phyloP scores from a whole-genome alignment of 2,113 vertebrate species.

The Elgaria multicarinata region DNA sequence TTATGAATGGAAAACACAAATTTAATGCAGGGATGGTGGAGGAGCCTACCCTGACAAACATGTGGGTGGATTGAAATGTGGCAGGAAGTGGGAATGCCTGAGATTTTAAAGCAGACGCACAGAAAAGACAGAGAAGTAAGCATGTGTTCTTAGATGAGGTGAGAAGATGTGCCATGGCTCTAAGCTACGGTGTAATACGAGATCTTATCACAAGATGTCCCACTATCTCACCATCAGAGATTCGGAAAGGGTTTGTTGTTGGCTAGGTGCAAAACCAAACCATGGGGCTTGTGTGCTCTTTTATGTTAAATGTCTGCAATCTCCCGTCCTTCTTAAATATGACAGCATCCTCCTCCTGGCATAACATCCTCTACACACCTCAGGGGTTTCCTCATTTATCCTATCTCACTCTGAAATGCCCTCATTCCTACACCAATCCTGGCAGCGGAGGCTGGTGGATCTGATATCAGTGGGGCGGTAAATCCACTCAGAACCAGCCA shows the following conservation, averaged over 20 bases:
- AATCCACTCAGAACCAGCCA: too few species aligned
- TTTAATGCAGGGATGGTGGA: neutral
- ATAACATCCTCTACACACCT: neutral
- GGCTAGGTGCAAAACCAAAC: neutral
- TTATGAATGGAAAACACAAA: neutral
- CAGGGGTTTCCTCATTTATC: neutral
- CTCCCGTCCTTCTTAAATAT: neutral
- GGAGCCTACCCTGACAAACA: neutral
- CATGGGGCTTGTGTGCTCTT: neutral
- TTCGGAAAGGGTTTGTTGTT: neutral
- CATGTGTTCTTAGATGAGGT: neutral
- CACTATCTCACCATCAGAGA: neutral
- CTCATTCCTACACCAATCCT: neutral
- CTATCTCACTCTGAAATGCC: neutral
- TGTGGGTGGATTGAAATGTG: neutral
- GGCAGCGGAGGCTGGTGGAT: neutral
- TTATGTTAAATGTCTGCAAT: neutral
- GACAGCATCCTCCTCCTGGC: neutral
- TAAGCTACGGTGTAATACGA: neutral
- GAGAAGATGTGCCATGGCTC: neutral
- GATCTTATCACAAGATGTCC: slow-evolving; percentile 3
- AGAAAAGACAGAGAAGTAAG: neutral
- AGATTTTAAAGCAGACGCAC: neutral
- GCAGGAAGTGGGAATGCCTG: neutral
- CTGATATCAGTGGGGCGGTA: too few species aligned